These are phyloP conservation scores for Micromesistius poutassou DNA, from an alignment of 2,797 vertebrate species.

Conservation along the genomic window DNA sequence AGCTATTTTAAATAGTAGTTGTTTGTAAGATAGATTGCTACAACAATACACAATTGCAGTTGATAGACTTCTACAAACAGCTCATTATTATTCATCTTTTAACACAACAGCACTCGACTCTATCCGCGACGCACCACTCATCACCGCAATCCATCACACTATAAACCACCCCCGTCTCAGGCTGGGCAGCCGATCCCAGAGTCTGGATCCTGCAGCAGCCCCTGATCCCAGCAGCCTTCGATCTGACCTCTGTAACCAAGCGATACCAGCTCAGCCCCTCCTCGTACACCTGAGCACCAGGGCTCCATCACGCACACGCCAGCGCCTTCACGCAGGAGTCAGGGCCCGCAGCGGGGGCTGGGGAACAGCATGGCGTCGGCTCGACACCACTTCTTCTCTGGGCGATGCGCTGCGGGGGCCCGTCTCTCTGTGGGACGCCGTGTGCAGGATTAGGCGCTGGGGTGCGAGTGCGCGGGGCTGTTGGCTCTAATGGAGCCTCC, in stretches of 20 bases:
- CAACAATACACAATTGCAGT: too few species aligned
- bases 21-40: neutral
- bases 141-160: neutral
- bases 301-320: too few species aligned
- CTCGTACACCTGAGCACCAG: neutral
- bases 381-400: neutral
- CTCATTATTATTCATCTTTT: too few species aligned
- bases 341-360: neutral
- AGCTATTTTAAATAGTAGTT: neutral
- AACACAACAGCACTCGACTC: too few species aligned
- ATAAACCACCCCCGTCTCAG: neutral
- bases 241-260: too few species aligned
- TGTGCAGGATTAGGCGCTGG: constrained; percentile 62
- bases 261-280: too few species aligned
- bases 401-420: constrained; percentile 42
- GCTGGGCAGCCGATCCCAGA: neutral
- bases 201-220: neutral
- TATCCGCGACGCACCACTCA: neutral
- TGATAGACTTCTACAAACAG: too few species aligned
- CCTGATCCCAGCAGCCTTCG: too few species aligned
- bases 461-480: constrained; percentile 62
- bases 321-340: neutral
- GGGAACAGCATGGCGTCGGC: neutral
- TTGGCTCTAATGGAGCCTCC: constrained; percentile 57
- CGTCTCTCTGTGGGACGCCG: constrained; percentile 62